Conservation (phyloP, 2,113 vertebrate genomes). For the Cinclus cinclus region DNA sequence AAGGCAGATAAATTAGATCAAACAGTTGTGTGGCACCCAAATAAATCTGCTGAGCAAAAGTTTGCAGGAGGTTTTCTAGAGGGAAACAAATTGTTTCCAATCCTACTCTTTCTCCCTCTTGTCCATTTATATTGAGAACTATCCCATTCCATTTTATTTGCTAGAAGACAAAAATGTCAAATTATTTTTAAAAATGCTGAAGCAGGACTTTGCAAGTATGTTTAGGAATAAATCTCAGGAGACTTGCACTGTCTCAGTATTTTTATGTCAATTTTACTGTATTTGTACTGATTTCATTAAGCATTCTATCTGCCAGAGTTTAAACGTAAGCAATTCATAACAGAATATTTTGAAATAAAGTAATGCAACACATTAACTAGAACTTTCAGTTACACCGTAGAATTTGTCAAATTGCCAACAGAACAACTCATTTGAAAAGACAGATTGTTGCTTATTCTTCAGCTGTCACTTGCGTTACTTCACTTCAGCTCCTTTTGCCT, state of each 20-base stretch:
- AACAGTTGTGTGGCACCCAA: neutral
- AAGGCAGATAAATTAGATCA: neutral
- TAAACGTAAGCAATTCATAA: conserved; percentile 52
- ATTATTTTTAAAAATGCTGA: conserved; percentile 54
- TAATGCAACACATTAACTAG: conserved; percentile 44
- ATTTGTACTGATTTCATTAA: conserved; percentile 34
- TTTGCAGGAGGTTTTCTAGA: neutral
- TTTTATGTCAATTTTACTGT: conserved; percentile 28
- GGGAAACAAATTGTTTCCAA: neutral
- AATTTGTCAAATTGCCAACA: conserved; percentile 60
- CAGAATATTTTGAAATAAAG: conserved; percentile 53
- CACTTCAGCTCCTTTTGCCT: conserved; percentile 45
- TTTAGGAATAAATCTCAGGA: conserved; percentile 46
- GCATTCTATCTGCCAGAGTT: conserved; percentile 35
- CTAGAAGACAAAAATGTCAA: conserved; percentile 37
- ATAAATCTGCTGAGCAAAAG: neutral
- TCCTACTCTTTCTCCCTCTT: neutral
- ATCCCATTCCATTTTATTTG: neutral
- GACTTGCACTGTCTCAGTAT: conserved; percentile 13
- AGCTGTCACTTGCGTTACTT: conserved; percentile 61
- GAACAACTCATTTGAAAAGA: conserved; percentile 63
- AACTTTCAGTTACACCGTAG: conserved; percentile 30
- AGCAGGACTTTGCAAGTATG: neutral
- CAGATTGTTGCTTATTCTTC: conserved; percentile 67
- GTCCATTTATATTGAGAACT: neutral